These are phyloP conservation scores for Margaritifera margaritifera DNA, from an alignment of 2,888 invertebrate species.

Conservation along the genomic window DNA sequence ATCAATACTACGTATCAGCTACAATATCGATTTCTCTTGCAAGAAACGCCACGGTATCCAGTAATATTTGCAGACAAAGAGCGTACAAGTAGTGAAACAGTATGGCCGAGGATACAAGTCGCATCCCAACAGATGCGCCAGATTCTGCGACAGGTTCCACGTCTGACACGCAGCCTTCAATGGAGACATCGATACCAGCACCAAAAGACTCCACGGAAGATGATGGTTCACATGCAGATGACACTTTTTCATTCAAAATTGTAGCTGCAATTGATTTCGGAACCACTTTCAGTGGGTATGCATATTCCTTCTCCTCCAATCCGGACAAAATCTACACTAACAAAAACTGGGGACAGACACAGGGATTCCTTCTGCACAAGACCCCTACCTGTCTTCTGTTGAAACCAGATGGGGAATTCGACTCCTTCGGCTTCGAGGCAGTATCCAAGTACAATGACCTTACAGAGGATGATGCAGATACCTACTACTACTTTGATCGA, in stretches of 20 bases:
- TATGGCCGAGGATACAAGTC: too few relatives aligned
- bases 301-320: slow-evolving; percentile 62
- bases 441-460: slow-evolving; percentile 63
- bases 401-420: slow-evolving; percentile 59
- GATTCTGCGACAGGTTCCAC: not conserved
- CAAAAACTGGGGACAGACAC: slow-evolving; percentile 67
- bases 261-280: slow-evolving; percentile 67
- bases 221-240: slow-evolving; percentile 25
- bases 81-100: too few relatives aligned
- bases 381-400: slow-evolving; percentile 65
- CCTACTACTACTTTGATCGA: slow-evolving; percentile 60
- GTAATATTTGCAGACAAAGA: too few relatives aligned
- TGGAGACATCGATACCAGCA: slow-evolving; percentile 4
- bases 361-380: slow-evolving; percentile 64
- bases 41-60: too few relatives aligned
- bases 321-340: slow-evolving; percentile 61
- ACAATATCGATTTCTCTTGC: too few relatives aligned
- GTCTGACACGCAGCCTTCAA: slow-evolving; percentile 8
- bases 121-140: not conserved
- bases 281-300: slow-evolving; percentile 66
- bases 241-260: slow-evolving; percentile 50
- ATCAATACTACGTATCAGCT: too few relatives aligned
- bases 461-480: slow-evolving; percentile 60
- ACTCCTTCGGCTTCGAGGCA: slow-evolving; percentile 66
- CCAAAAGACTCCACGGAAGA: slow-evolving; percentile 13